These are phyloP conservation scores for Siphamia tubifer DNA, from an alignment of 2,113 vertebrate genomes.

Conservation along the genomic window DNA sequence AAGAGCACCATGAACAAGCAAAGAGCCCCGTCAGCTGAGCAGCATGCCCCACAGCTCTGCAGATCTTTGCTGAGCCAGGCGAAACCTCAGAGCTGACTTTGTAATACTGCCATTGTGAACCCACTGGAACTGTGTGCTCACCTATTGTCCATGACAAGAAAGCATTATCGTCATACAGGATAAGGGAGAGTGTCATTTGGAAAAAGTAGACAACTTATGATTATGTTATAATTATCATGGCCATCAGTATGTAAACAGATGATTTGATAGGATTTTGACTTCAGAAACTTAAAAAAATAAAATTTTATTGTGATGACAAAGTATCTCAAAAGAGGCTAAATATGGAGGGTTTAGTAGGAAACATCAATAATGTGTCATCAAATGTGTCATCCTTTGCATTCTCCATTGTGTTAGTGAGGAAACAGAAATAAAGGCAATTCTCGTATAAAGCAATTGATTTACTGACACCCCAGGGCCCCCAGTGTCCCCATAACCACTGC, in stretches of 20 bases:
- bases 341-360: too few species aligned
- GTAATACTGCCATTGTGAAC: conserved; percentile 73
- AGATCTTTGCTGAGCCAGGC: conserved; percentile 79
- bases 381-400: conserved; percentile 4
- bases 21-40: conserved; percentile 82
- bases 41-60: conserved; percentile 27
- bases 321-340: too few species aligned
- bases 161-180: conserved; percentile 37
- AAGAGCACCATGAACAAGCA: conserved; percentile 75
- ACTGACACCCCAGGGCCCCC: background rate
- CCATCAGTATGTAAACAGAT: too few species aligned
- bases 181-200: conserved; percentile 1
- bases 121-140: conserved; percentile 49
- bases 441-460: conserved; percentile 8
- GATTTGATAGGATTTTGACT: background rate
- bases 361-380: background rate
- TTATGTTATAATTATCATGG: background rate
- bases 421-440: too few species aligned
- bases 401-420: background rate
- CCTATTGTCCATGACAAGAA: conserved; percentile 61
- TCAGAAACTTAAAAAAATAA: background rate
- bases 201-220: too few species aligned
- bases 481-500: background rate
- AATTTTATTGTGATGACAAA: background rate
- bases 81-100: conserved; percentile 69